phyloP scores from a whole-genome alignment of 2,797 vertebrate genomes.

The Pelodytes ibericus region DNA sequence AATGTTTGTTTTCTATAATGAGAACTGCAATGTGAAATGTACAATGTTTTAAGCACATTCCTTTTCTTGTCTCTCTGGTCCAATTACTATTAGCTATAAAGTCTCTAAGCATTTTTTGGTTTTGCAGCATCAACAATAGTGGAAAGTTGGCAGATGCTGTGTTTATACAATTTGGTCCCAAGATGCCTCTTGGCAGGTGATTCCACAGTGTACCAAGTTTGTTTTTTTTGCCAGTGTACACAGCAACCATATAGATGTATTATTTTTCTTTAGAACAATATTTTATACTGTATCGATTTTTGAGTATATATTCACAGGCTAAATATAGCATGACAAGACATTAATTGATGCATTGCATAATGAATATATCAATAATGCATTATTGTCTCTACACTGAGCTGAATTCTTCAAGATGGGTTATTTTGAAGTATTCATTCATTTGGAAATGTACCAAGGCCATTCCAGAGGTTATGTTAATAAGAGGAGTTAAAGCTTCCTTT shows the following conservation, averaged over 20 bases:
- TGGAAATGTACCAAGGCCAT: too few species aligned
- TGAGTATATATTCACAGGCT: too few species aligned
- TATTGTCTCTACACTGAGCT: too few species aligned
- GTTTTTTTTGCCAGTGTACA: slow-evolving; percentile 76
- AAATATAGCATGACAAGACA: too few species aligned
- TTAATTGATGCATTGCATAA: too few species aligned
- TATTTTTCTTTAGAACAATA: slow-evolving; percentile 66
- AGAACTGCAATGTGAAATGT: slow-evolving; percentile 10
- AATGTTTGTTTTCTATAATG: too few species aligned
- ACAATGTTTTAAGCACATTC: slow-evolving; percentile 60
- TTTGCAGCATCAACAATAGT: slow-evolving; percentile 69
- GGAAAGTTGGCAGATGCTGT: slow-evolving; percentile 78
- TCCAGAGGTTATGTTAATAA: too few species aligned
- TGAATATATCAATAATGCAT: too few species aligned
- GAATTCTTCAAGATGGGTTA: too few species aligned
- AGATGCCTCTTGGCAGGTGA: slow-evolving; percentile 80
- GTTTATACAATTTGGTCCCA: slow-evolving; percentile 76
- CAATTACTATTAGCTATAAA: slow-evolving; percentile 70
- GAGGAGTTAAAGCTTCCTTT: too few species aligned
- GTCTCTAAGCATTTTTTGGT: slow-evolving; percentile 60
- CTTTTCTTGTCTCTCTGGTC: slow-evolving; percentile 59
- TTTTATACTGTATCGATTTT: slow-evolving; percentile 55
- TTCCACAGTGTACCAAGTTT: slow-evolving; percentile 76
- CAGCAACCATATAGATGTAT: slow-evolving; percentile 68
- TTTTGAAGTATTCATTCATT: too few species aligned